Evolutionary conservation across 2,888 invertebrate genomes (phyloP).

Genomic region (Leucania comma): DNA sequence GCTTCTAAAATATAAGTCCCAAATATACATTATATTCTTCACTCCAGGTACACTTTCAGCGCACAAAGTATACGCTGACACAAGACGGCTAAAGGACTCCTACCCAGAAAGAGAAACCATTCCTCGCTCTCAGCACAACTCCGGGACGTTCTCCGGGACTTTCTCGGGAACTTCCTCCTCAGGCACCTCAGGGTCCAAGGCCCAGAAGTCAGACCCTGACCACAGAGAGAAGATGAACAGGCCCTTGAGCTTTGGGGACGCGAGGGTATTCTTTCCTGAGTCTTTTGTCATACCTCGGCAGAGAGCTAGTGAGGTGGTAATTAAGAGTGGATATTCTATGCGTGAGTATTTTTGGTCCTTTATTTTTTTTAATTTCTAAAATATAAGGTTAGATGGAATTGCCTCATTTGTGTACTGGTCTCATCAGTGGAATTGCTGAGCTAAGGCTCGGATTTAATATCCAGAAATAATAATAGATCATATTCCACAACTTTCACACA

Average conservation of each 20-base stretch:
- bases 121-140: constrained; percentile 81
- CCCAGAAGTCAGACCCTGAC: constrained; percentile 79
- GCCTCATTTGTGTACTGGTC: no score
- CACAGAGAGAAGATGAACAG: constrained; percentile 78
- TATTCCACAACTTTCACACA: no score
- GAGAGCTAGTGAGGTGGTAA: constrained; percentile 81
- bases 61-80: constrained; percentile 84
- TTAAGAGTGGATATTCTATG: constrained; percentile 83
- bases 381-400: no score
- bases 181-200: constrained; percentile 87
- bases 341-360: constrained; percentile 75
- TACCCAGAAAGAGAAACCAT: constrained; percentile 79
- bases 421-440: no score
- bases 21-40: no score
- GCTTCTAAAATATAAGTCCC: no score
- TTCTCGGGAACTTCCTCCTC: constrained; percentile 87
- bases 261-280: constrained; percentile 89
- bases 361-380: no score
- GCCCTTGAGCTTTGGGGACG: constrained; percentile 85
- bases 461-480: no score
- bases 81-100: constrained; percentile 80
- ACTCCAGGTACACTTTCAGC: constrained; percentile 72
- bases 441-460: no score
- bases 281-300: constrained; percentile 87
- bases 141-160: constrained; percentile 86